These are phyloP conservation scores for Marisa cornuarietis DNA, from an alignment of 1,140 invertebrate genomes.

Conservation along the genomic window DNA sequence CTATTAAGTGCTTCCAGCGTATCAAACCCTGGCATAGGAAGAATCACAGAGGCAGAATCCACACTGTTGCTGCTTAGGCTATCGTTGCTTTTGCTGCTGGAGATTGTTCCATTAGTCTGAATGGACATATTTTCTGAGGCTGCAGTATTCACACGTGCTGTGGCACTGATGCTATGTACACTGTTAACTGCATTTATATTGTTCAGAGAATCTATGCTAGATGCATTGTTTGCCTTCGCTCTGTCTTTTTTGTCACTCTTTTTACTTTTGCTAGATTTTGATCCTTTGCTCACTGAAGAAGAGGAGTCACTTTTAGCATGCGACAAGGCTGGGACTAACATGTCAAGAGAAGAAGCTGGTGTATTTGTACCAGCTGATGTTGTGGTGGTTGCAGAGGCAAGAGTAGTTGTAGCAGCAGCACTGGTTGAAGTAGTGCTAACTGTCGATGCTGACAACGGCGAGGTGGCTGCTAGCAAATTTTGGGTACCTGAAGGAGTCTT, in stretches of 20 bases:
- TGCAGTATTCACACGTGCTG: neutral
- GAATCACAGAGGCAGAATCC: slow-evolving; percentile 21
- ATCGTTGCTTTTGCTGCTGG: slow-evolving; percentile 31
- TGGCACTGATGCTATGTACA: neutral
- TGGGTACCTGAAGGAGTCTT: neutral
- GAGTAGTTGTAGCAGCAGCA: neutral
- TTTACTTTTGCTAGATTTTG: slow-evolving; percentile 33
- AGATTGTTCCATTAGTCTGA: slow-evolving; percentile 17
- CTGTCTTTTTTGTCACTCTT: slow-evolving; percentile 31
- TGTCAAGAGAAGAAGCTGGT: slow-evolving; percentile 20
- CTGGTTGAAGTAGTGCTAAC: neutral
- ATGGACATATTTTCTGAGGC: slow-evolving; percentile 1
- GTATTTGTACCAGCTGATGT: slow-evolving; percentile 17
- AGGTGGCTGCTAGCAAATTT: neutral
- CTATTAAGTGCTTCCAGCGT: slow-evolving; percentile 24
- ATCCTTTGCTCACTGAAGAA: neutral
- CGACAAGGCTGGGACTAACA: slow-evolving; percentile 18
- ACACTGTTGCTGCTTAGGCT: slow-evolving; percentile 13
- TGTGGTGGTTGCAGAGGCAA: slow-evolving; percentile 14
- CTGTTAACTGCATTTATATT: neutral
- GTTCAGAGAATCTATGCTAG: neutral
- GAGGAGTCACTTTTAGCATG: slow-evolving; percentile 10
- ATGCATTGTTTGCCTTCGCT: slow-evolving; percentile 1
- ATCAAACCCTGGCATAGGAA: slow-evolving; percentile 28
- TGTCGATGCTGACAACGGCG: neutral